Evolutionary conservation across 2,888 invertebrate species (phyloP).

Genomic region (Cheiracanthium punctorium): DNA sequence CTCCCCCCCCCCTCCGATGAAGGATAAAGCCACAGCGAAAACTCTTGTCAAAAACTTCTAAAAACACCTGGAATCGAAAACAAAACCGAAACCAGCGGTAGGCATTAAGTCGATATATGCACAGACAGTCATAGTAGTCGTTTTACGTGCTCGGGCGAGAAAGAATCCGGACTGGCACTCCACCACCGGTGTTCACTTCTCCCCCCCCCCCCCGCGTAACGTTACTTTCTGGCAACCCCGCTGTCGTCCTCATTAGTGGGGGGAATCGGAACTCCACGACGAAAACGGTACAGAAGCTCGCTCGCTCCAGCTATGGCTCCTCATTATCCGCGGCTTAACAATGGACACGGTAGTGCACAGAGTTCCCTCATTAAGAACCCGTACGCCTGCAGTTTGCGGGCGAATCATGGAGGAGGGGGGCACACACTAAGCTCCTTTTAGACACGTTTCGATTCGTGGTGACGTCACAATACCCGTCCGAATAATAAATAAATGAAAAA

Average conservation of each 20-base stretch:
- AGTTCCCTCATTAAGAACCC: conserved; percentile 66
- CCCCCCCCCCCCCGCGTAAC: too few species aligned
- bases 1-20: too few species aligned
- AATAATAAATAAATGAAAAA: conserved; percentile 22
- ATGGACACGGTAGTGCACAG: conserved; percentile 54
- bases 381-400: conserved; percentile 62
- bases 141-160: not conserved
- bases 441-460: conserved; percentile 63
- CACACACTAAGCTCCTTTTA: conserved; percentile 64
- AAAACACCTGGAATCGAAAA: not conserved
- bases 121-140: too few species aligned
- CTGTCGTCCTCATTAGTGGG: conserved; percentile 60
- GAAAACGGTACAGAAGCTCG: conserved; percentile 60
- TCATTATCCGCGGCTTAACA: conserved; percentile 67
- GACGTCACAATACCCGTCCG: conserved; percentile 49
- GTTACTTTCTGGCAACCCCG: conserved; percentile 27
- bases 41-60: too few species aligned
- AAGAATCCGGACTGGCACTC: not conserved
- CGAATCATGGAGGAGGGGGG: conserved; percentile 13
- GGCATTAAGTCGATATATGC: too few species aligned
- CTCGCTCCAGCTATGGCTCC: conserved; percentile 53
- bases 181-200: too few species aligned
- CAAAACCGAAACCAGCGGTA: not conserved
- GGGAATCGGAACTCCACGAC: conserved; percentile 65
- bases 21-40: too few species aligned